Percentiles rank a stretch among this genome's conserved stretches.
These are phyloP conservation scores for Chelmon rostratus DNA, from an alignment of 2,797 vertebrate species.

Conservation along the genomic window DNA sequence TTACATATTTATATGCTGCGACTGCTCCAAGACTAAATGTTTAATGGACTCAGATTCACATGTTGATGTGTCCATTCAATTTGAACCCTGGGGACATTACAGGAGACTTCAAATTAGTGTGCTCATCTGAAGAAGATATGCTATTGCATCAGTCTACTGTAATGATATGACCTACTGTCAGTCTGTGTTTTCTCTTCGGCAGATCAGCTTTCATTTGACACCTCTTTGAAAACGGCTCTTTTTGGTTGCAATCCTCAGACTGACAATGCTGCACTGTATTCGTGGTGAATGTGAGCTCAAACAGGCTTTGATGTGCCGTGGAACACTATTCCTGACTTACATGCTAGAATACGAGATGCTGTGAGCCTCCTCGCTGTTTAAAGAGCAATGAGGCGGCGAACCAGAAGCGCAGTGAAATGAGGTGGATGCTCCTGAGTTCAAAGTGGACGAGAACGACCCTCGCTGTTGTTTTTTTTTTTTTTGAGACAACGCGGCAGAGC, in stretches of 20 bases:
- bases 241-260: constrained; percentile 51
- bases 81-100: constrained; percentile 44
- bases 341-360: constrained; percentile 41
- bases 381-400: constrained; percentile 39
- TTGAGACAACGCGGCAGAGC: constrained; percentile 35
- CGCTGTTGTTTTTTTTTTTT: constrained; percentile 44
- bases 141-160: constrained; percentile 61
- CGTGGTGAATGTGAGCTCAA: constrained; percentile 65
- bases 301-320: constrained; percentile 72
- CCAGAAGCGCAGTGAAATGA: constrained; percentile 19
- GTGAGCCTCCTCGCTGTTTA: constrained; percentile 54
- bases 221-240: constrained; percentile 62
- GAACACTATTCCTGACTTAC: constrained; percentile 60
- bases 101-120: constrained; percentile 39
- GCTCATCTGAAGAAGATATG: constrained; percentile 52
- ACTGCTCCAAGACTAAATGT: constrained; percentile 47
- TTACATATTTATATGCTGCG: constrained; percentile 55
- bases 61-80: constrained; percentile 40
- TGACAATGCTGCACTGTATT: constrained; percentile 69
- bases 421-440: constrained; percentile 39
- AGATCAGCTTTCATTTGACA: constrained; percentile 70
- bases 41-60: constrained; percentile 42
- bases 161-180: constrained; percentile 59
- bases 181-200: constrained; percentile 58
- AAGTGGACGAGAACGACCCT: constrained; percentile 28